Evolutionary conservation across 2,888 invertebrate genomes (phyloP).

Genomic region (Tineola bisselliella): DNA sequence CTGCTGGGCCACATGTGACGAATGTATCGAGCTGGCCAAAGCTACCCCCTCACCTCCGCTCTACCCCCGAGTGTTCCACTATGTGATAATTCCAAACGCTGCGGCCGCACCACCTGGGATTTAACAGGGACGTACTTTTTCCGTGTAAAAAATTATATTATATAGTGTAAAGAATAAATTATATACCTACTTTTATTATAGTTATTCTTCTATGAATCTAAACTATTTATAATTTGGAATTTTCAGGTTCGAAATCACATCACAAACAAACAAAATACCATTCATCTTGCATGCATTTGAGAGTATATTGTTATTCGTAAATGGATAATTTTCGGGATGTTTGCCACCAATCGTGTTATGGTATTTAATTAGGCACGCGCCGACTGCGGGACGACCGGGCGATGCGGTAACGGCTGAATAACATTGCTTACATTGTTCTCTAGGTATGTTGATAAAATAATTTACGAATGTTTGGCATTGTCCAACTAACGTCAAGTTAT

Average conservation of each 20-base stretch:
- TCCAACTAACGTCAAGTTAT: not conserved
- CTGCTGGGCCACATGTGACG: constrained; percentile 66
- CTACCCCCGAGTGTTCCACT: constrained; percentile 53
- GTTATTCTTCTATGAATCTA: not conserved
- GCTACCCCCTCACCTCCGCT: constrained; percentile 18
- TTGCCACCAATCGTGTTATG: constrained; percentile 18
- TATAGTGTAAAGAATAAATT: not conserved
- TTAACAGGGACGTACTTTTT: constrained; percentile 49
- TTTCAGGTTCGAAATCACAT: too few relatives aligned
- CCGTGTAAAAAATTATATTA: constrained; percentile 3
- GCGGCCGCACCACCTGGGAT: constrained; percentile 69
- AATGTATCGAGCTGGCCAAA: constrained; percentile 52
- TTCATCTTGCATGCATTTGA: not conserved
- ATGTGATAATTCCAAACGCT: constrained; percentile 70
- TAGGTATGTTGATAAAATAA: constrained; percentile 44
- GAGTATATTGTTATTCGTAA: not conserved
- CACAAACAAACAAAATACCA: not conserved
- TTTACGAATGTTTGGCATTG: constrained; percentile 35
- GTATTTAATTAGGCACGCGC: constrained; percentile 67
- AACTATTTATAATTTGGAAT: too few relatives aligned
- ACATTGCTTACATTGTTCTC: constrained; percentile 50
- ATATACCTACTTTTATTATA: not conserved
- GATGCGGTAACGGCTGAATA: constrained; percentile 20
- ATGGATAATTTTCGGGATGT: not conserved
- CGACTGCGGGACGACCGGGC: constrained; percentile 33